Conservation (phyloP, 2,797 vertebrate genomes). For the Danio tinwini region DNA sequence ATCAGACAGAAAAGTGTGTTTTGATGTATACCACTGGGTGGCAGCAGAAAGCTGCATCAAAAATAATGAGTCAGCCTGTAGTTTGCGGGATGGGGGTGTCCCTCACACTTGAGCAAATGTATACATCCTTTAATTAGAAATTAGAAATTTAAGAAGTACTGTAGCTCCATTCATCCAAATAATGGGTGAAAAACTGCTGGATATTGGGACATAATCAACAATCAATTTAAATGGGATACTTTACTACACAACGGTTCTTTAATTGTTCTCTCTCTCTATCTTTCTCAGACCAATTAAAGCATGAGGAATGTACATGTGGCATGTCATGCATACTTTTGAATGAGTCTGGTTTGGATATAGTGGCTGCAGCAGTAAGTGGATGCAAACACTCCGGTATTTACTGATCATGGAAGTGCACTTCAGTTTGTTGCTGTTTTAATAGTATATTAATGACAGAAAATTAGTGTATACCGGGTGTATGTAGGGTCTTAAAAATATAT, state of each 20-base stretch:
- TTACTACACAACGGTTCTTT: neutral
- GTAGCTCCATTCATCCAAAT: neutral
- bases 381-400: slow-evolving; percentile 12
- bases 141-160: neutral
- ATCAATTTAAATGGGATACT: neutral
- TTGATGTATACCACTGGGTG: slow-evolving; percentile 26
- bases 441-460: slow-evolving; percentile 43
- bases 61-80: neutral
- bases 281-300: neutral
- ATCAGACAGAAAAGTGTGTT: neutral
- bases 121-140: neutral
- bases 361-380: neutral
- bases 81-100: neutral
- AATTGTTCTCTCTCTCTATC: neutral
- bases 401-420: slow-evolving; percentile 18
- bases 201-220: neutral
- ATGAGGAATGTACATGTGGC: neutral
- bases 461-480: neutral
- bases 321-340: neutral
- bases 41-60: slow-evolving; percentile 42
- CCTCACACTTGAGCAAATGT: neutral
- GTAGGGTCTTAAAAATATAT: too few relatives aligned
- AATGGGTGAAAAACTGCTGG: neutral
- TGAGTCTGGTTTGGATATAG: neutral
- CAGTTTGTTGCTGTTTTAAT: slow-evolving; percentile 45